Percentiles rank a stretch among this genome's conserved stretches.
These are phyloP conservation scores for Otus sunia DNA, from an alignment of 2,113 vertebrate species.

Conservation along the genomic window DNA sequence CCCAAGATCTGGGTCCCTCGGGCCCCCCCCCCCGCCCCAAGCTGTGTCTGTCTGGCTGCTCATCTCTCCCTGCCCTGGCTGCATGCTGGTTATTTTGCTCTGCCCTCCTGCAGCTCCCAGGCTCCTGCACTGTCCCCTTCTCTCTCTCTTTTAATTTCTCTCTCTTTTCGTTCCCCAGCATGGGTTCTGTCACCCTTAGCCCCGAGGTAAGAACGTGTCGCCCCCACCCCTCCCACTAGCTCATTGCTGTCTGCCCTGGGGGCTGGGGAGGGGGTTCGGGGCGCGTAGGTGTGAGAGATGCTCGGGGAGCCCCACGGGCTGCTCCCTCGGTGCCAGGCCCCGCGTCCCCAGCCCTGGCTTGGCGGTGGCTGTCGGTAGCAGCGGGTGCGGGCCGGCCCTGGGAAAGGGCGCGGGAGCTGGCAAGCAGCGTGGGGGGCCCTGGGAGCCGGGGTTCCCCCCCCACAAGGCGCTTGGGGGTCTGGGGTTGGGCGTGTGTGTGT, in stretches of 20 bases:
- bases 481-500: neutral
- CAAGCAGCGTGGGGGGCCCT: neutral
- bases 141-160: slow-evolving; percentile 62
- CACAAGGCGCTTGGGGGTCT: neutral
- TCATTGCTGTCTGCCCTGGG: slow-evolving; percentile 6
- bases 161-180: slow-evolving; percentile 77
- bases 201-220: slow-evolving; percentile 74
- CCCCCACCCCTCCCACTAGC: slow-evolving; percentile 24
- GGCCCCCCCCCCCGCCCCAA: rapidly evolving
- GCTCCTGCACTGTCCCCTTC: slow-evolving; percentile 27
- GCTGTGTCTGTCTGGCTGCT: slow-evolving; percentile 27
- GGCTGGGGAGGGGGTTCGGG: neutral
- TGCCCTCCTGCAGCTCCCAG: neutral
- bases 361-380: neutral
- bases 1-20: neutral
- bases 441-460: neutral
- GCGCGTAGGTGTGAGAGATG: neutral
- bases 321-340: neutral
- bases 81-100: neutral
- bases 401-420: neutral
- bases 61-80: neutral
- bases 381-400: neutral
- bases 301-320: neutral
- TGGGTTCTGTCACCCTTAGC: slow-evolving; percentile 75
- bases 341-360: neutral